These are phyloP conservation scores for Leptonema lineaticorne DNA, from an alignment of 1,140 invertebrate species.

Conservation along the genomic window DNA sequence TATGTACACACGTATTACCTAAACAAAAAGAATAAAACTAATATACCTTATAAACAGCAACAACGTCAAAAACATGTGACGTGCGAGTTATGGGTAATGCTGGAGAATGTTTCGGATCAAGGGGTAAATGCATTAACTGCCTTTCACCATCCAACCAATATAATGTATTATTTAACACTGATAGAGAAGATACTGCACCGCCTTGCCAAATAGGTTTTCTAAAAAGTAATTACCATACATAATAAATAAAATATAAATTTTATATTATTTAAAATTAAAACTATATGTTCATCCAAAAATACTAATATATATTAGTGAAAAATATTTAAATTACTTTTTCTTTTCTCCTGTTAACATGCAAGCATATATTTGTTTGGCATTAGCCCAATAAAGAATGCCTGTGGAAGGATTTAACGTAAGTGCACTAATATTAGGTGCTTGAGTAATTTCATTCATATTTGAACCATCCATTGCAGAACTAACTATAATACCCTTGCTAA, in stretches of 20 bases:
- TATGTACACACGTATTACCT: background rate
- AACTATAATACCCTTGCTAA: conserved; percentile 75
- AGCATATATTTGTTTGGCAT: conserved; percentile 72
- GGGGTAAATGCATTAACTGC: conserved; percentile 56
- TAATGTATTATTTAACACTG: conserved; percentile 68
- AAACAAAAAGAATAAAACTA: conserved; percentile 46
- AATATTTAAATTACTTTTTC: conserved; percentile 61
- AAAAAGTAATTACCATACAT: conserved; percentile 18
- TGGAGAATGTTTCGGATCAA: conserved; percentile 54
- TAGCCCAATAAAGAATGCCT: conserved; percentile 83
- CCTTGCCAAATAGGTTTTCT: conserved; percentile 55
- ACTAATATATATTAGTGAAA: background rate
- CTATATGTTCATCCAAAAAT: background rate
- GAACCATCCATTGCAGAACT: conserved; percentile 83
- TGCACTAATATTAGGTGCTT: conserved; percentile 71
- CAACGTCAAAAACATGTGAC: conserved; percentile 62
- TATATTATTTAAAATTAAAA: background rate
- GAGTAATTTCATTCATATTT: conserved; percentile 69
- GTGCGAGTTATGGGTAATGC: conserved; percentile 54
- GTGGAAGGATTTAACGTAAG: conserved; percentile 78
- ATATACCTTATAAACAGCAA: conserved; percentile 56
- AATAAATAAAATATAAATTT: background rate
- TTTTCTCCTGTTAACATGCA: conserved; percentile 73
- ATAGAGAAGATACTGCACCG: conserved; percentile 61
- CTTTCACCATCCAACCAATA: conserved; percentile 83